Conservation (phyloP, 2,113 vertebrate genomes). For the Podarcis raffonei region DNA sequence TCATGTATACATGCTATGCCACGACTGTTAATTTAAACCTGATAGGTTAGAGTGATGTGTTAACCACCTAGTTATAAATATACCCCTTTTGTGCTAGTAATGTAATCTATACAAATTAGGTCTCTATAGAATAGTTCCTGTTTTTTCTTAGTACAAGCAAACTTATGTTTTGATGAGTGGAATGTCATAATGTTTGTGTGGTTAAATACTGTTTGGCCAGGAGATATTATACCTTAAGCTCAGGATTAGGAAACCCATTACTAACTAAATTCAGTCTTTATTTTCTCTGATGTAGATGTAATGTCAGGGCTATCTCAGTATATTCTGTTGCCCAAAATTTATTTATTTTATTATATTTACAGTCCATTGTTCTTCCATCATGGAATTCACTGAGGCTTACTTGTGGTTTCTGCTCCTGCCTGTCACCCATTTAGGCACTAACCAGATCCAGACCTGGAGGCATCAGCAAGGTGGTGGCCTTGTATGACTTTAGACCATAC, state of each 20-base stretch:
- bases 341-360: too few species aligned
- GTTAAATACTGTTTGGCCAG: not conserved
- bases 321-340: not conserved
- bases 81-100: not conserved
- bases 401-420: not conserved
- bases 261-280: not conserved
- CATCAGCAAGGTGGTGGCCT: too few species aligned
- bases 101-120: not conserved
- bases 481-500: too few species aligned
- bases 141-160: not conserved
- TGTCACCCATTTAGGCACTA: not conserved
- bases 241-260: not conserved
- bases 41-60: constrained; percentile 31
- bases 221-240: not conserved
- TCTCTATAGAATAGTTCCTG: not conserved
- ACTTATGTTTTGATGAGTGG: accelerated
- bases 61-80: not conserved
- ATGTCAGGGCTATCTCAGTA: not conserved
- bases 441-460: not conserved
- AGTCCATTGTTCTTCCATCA: too few species aligned
- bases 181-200: not conserved
- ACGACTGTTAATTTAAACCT: constrained; percentile 50
- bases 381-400: not conserved
- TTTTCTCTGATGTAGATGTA: not conserved
- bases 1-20: constrained; percentile 48